Evolutionary conservation across 2,797 vertebrate species (phyloP).

Genomic region (Leucoraja ocellata): DNA sequence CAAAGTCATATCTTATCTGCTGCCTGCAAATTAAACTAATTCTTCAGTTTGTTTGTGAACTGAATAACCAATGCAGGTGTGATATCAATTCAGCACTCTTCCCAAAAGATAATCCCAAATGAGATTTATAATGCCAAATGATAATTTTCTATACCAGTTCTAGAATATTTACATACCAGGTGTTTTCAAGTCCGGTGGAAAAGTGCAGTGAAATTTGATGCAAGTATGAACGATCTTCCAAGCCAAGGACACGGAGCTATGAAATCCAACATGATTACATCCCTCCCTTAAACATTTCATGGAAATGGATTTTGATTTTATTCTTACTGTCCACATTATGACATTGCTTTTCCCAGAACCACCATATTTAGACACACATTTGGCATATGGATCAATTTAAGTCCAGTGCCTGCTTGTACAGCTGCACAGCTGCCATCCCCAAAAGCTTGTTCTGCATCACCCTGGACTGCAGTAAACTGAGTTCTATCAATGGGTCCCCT

Average conservation of each 20-base stretch:
- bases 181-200: neutral
- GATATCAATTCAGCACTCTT: neutral
- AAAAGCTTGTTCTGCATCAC: neutral
- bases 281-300: neutral
- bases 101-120: neutral
- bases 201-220: conserved; percentile 1
- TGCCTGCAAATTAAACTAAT: neutral
- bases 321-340: neutral
- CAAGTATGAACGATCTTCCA: neutral
- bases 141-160: neutral
- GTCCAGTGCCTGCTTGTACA: too few relatives aligned
- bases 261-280: neutral
- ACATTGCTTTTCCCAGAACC: neutral
- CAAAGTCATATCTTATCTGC: neutral
- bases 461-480: neutral
- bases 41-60: neutral
- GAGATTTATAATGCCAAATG: neutral
- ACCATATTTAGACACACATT: neutral
- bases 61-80: neutral
- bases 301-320: conserved; percentile 8
- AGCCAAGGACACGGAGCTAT: neutral
- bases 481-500: neutral
- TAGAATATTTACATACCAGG: neutral
- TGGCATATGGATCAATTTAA: neutral
- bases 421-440: neutral